phyloP scores from a whole-genome alignment of 2,797 vertebrate species.

The Odontamblyopus rebecca region DNA sequence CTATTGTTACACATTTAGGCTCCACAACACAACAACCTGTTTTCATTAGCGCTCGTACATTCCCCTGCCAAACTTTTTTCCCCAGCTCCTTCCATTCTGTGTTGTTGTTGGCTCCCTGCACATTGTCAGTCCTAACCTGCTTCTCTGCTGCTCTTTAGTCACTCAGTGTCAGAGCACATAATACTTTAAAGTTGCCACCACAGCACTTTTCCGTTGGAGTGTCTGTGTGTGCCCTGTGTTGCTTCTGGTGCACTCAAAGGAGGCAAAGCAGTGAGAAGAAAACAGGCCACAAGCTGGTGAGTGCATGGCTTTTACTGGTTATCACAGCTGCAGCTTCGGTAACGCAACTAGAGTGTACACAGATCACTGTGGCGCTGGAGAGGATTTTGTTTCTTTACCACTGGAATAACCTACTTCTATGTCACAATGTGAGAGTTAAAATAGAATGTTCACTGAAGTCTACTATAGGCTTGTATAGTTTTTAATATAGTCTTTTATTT shows the following conservation, averaged over 20 bases:
- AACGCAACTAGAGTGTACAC: slow-evolving; percentile 10
- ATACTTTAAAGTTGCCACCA: slow-evolving; percentile 41
- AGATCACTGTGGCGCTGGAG: slow-evolving; percentile 8
- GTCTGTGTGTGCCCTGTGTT: slow-evolving; percentile 29
- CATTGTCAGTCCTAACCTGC: slow-evolving; percentile 21
- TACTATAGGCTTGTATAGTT: neutral
- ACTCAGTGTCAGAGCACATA: slow-evolving; percentile 41
- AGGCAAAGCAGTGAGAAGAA: slow-evolving; percentile 32
- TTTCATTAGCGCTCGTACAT: slow-evolving; percentile 16
- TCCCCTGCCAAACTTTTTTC: slow-evolving; percentile 18
- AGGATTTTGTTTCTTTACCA: slow-evolving; percentile 29
- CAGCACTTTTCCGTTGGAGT: slow-evolving; percentile 38
- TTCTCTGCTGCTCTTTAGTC: slow-evolving; percentile 35
- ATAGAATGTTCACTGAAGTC: neutral
- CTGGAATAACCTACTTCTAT: slow-evolving; percentile 21
- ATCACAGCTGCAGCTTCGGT: slow-evolving; percentile 42
- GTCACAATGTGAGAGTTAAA: neutral
- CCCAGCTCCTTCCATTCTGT: slow-evolving; percentile 14
- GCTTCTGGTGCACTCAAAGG: slow-evolving; percentile 19
- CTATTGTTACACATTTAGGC: slow-evolving; percentile 27
- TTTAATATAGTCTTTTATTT: neutral
- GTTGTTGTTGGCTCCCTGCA: slow-evolving; percentile 31
- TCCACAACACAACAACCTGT: slow-evolving; percentile 16
- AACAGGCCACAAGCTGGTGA: slow-evolving; percentile 17
- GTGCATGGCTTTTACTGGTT: slow-evolving; percentile 22